These are phyloP conservation scores for Dryococelus australis DNA, from an alignment of 2,888 invertebrate genomes.

Conservation along the genomic window DNA sequence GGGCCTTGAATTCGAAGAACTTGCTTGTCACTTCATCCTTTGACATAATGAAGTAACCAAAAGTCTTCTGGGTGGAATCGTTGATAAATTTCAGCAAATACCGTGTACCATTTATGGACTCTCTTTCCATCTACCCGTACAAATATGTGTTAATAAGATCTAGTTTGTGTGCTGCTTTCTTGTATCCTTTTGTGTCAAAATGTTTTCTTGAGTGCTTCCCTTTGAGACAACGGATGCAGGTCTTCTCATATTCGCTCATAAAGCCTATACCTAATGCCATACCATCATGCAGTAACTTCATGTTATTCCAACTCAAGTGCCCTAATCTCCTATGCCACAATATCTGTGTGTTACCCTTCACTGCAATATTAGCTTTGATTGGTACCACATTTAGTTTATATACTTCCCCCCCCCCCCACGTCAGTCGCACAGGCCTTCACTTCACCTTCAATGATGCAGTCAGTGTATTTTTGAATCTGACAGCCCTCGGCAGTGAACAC, in stretches of 20 bases:
- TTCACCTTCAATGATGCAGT: slow-evolving; percentile 12
- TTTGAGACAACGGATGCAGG: slow-evolving; percentile 48
- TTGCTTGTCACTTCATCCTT: no score
- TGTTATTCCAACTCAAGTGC: background rate
- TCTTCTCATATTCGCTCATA: slow-evolving; percentile 45
- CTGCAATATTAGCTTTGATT: background rate
- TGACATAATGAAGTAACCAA: no score
- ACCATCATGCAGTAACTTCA: background rate
- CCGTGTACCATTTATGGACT: no score
- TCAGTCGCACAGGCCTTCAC: slow-evolving; percentile 27
- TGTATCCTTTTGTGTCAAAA: background rate
- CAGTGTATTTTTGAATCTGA: background rate
- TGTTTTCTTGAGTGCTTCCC: background rate
- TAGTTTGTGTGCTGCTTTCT: no score
- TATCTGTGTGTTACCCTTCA: background rate
- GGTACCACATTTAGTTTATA: slow-evolving; percentile 29
- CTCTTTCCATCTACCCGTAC: no score
- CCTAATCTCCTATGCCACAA: background rate
- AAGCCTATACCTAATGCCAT: background rate
- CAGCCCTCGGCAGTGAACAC: background rate
- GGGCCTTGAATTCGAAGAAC: slow-evolving; percentile 38
- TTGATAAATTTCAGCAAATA: no score
- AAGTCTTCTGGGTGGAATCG: no score
- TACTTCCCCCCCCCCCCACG: slow-evolving; percentile 29
- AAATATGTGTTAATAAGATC: no score